phyloP scores from a whole-genome alignment of 2,113 vertebrate genomes.

The Dasyprocta punctata region DNA sequence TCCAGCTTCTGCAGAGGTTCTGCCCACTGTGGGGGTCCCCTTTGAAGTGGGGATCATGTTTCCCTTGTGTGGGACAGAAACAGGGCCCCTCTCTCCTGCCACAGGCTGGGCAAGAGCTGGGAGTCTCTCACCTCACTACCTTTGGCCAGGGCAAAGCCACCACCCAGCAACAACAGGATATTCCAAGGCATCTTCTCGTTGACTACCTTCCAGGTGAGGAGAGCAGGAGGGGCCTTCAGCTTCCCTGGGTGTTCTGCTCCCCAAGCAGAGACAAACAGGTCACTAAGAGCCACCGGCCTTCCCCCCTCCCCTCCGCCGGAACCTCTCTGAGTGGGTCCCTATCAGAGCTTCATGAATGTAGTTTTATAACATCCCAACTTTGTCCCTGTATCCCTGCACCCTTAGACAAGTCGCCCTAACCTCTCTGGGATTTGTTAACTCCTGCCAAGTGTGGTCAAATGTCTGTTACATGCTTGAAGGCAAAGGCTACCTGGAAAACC shows the following conservation, averaged over 20 bases:
- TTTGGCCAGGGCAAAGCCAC: conserved; percentile 94
- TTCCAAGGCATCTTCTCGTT: conserved; percentile 96
- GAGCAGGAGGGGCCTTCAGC: conserved; percentile 83
- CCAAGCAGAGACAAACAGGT: conserved; percentile 57
- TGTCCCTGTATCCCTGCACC: background rate
- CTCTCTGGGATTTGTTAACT: background rate
- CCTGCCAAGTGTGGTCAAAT: background rate
- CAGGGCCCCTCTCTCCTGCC: background rate
- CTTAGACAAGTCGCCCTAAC: background rate
- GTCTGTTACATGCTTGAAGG: background rate
- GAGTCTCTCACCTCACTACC: conserved; percentile 92
- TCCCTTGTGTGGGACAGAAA: background rate
- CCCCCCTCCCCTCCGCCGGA: background rate
- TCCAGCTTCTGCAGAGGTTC: background rate
- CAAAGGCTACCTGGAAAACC: rapidly evolving
- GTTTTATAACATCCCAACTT: background rate
- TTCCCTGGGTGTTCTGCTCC: conserved; percentile 77
- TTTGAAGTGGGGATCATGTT: background rate
- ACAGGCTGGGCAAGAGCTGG: background rate
- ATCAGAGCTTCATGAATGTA: background rate
- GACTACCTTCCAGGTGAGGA: conserved; percentile 91
- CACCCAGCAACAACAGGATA: conserved; percentile 93
- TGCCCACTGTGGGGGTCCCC: background rate
- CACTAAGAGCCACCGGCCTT: background rate
- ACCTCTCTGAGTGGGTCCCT: background rate